Conservation (phyloP, 2,888 invertebrate species). For the Dicyrtomina minuta region DNA sequence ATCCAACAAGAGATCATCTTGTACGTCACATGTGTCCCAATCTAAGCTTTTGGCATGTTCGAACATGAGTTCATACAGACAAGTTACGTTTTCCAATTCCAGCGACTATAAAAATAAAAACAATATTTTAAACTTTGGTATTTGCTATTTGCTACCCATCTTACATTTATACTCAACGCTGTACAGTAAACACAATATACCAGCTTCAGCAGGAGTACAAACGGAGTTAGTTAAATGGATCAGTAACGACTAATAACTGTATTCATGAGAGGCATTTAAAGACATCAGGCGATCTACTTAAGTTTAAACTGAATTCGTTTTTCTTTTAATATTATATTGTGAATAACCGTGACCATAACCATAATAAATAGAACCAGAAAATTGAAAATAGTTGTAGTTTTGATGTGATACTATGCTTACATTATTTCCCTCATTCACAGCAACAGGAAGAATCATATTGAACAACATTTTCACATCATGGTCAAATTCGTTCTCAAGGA, state of each 20-base stretch:
- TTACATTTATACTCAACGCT: not conserved
- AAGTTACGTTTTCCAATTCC: slow-evolving; percentile 39
- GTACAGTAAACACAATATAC: not conserved
- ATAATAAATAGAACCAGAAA: too few relatives aligned
- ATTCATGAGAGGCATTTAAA: too few relatives aligned
- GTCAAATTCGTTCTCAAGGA: slow-evolving; percentile 25
- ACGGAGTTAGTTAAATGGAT: too few relatives aligned
- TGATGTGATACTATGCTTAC: slow-evolving; percentile 17
- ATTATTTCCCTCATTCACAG: slow-evolving; percentile 8
- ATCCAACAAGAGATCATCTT: slow-evolving; percentile 58
- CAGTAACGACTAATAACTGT: too few relatives aligned
- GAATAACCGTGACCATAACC: too few relatives aligned
- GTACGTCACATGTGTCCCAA: slow-evolving; percentile 61
- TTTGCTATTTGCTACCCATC: too few relatives aligned
- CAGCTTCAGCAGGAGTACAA: too few relatives aligned
- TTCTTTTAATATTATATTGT: too few relatives aligned
- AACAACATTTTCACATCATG: slow-evolving; percentile 38
- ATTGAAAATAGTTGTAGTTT: too few relatives aligned
- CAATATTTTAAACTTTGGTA: not conserved
- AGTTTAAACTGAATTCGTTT: too few relatives aligned
- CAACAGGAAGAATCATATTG: slow-evolving; percentile 45
- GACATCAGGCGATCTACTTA: too few relatives aligned
- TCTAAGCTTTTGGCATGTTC: slow-evolving; percentile 58
- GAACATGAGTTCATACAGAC: slow-evolving; percentile 57
- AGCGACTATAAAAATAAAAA: not conserved